phyloP scores from a whole-genome alignment of 2,113 vertebrate genomes.

The Aplodontia rufa region DNA sequence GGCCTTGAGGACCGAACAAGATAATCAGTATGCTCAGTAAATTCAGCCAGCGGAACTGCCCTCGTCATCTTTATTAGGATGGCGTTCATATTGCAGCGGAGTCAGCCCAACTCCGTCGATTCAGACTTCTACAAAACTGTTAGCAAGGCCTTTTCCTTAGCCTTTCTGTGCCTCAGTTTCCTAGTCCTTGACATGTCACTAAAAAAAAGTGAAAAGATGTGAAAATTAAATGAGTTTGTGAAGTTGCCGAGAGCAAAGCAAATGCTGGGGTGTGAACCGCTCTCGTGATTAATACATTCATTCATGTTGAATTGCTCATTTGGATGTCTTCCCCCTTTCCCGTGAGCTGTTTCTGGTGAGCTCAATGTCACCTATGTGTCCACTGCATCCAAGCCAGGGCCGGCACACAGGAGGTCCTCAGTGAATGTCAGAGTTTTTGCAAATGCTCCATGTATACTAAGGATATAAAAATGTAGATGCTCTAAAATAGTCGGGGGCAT shows the following conservation, averaged over 20 bases:
- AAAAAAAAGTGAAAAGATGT: background rate
- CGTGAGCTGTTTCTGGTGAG: slow-evolving; percentile 34
- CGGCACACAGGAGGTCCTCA: background rate
- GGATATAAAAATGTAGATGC: background rate
- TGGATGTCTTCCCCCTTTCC: slow-evolving; percentile 20
- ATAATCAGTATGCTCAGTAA: background rate
- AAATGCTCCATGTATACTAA: background rate
- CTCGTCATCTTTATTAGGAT: background rate
- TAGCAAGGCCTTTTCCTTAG: background rate
- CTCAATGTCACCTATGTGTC: slow-evolving; percentile 38
- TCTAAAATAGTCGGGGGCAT: background rate
- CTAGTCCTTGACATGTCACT: background rate
- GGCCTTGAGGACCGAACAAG: background rate
- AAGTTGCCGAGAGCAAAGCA: background rate
- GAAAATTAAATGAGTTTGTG: background rate
- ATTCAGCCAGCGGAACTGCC: background rate
- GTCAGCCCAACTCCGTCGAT: background rate
- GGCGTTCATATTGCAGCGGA: background rate
- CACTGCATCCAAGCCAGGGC: background rate
- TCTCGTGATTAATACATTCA: background rate
- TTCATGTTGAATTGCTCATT: background rate
- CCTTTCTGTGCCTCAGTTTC: background rate
- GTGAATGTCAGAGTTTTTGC: background rate
- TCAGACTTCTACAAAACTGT: background rate
- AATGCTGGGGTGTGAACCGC: background rate